Evolutionary conservation across 2,113 vertebrate genomes (phyloP), one percentile per base, ranked within the genome.

Genomic region (Machaerirhynchus nigripectus): DNA sequence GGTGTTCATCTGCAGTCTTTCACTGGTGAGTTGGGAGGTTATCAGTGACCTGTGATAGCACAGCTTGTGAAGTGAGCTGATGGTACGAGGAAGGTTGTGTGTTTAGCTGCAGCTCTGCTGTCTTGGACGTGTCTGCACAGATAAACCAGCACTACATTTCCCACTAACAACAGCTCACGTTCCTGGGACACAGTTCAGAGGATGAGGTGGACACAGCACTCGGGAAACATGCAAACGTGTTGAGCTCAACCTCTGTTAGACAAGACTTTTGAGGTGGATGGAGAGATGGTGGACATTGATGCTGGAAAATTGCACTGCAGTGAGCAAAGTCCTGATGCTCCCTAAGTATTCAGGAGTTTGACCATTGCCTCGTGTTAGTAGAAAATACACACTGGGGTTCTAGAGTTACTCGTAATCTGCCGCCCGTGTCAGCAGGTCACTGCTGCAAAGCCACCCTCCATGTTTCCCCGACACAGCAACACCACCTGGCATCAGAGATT

Each of bases 21-120:
- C 63, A 80, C 46, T 80, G 80, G 49, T 19, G 85, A 80, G 53
- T 92, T 88, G 46, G 2, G 42, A 61, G 85, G 75, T 95, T 93
- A 87, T 93, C 82, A 56, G 65, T 87, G 79, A 68, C 81, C 57
- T 64, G 74, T 40, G 82, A 68, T 27, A 76, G 57, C 44, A 42
- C 0, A 0, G n/a, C 0, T 1, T 57, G 37, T n/a, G 37, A 31
- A 80, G 50, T 0, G 3, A 61, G 67, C 46, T 57, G 71, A 18
- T 61, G 63, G 75, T 57, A 0, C 0, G 0, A 84, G 49, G 60
- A 56, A 53, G 49, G n/a, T 18, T 53, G 19, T 46, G 26, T 84
- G 68, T 60, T 47, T 20, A 15, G 44, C 73, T 77, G 47, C 42
- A 74, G 33, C 81, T 91, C 78, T 91, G 73, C 69, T 63, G 74